Evolutionary conservation across 2,888 invertebrate species (phyloP).

Genomic region (Ommatoiulus sabulosus): DNA sequence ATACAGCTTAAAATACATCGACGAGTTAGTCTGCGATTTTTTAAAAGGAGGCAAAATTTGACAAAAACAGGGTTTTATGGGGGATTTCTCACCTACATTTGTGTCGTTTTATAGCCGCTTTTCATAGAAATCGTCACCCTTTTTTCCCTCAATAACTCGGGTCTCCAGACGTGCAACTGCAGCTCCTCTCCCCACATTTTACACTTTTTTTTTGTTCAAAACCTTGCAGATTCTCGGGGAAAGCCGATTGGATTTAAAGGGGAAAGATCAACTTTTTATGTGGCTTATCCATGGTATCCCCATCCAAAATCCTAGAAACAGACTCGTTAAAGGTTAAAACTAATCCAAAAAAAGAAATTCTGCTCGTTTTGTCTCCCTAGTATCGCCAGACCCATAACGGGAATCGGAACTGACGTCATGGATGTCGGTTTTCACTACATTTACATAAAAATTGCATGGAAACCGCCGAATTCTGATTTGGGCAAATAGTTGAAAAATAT

Average conservation of each 20-base stretch:
- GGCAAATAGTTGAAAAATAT: too few relatives aligned
- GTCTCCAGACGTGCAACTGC: not conserved
- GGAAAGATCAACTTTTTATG: not conserved
- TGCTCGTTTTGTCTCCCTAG: not conserved
- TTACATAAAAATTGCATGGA: too few relatives aligned
- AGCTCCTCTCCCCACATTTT: not conserved
- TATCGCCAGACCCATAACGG: not conserved
- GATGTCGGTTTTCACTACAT: not conserved
- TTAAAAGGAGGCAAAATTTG: not conserved
- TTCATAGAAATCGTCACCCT: constrained; percentile 29
- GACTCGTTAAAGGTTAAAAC: not conserved
- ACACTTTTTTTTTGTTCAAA: not conserved
- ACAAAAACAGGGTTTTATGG: not conserved
- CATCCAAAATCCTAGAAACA: not conserved
- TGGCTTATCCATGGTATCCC: not conserved
- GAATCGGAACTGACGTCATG: not conserved
- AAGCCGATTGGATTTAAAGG: constrained; percentile 36
- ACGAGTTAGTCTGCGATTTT: not conserved
- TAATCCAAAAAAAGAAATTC: not conserved
- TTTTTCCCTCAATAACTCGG: not conserved
- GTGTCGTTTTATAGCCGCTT: not conserved
- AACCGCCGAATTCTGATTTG: too few relatives aligned
- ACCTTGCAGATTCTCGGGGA: not conserved
- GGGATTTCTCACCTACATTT: not conserved
- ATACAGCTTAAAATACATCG: not conserved